Evolutionary conservation across 37 sponge, comb jelly and placozoan species (phyloP).

Genomic region (Crambe crambe): DNA sequence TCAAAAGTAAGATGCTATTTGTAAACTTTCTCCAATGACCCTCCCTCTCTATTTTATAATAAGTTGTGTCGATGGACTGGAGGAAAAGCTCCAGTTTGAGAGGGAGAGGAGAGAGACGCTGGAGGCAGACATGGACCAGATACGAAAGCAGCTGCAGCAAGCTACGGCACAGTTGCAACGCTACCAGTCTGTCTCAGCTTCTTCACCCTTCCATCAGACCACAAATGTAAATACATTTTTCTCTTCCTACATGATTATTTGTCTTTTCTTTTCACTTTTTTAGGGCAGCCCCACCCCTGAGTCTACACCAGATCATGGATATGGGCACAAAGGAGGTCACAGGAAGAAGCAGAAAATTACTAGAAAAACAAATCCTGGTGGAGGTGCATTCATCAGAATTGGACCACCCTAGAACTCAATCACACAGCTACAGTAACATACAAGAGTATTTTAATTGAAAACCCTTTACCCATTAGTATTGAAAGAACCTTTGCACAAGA

Average conservation of each 20-base stretch:
- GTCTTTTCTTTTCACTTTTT: background rate
- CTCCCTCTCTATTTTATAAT: background rate
- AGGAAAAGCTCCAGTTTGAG: slow-evolving; percentile 47
- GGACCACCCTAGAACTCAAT: background rate
- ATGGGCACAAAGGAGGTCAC: too few relatives aligned
- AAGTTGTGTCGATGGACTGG: slow-evolving; percentile 37
- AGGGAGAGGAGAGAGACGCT: slow-evolving; percentile 58
- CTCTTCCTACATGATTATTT: background rate
- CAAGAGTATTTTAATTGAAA: background rate
- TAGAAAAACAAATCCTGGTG: background rate
- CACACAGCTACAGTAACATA: background rate
- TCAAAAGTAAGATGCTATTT: slow-evolving; percentile 17
- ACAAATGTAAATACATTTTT: background rate
- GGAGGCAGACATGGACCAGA: slow-evolving; percentile 60
- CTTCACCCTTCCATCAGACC: background rate
- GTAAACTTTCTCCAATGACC: background rate
- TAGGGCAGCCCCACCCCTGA: background rate
- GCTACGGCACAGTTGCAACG: background rate
- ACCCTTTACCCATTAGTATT: background rate
- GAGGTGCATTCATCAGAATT: slow-evolving; percentile 31
- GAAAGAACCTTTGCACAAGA: background rate
- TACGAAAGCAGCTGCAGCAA: slow-evolving; percentile 43
- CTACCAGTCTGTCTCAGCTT: background rate
- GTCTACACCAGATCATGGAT: slow-evolving; percentile 1
- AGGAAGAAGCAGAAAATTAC: background rate